Base-by-base conservation (phyloP, 2,113 vertebrate genomes). In the Corythornis vintsioides region DNA sequence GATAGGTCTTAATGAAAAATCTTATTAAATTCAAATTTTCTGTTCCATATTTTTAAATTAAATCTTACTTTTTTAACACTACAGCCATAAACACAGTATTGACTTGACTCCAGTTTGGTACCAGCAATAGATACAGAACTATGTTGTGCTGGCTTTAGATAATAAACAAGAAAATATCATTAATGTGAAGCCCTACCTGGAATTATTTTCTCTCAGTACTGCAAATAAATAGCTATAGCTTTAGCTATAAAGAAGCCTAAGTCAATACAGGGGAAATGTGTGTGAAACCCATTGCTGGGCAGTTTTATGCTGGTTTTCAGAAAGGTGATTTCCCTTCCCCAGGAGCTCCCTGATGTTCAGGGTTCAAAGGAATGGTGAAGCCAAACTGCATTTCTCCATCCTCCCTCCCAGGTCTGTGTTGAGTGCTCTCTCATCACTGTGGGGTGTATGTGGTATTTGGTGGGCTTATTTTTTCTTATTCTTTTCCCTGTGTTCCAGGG, bases 21-120 rank as follows among this genome's bases (percentile, higher is more conserved):
- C 67, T 72, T 88, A 88, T 71, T 86, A 88, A 84, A 94, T 69
- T 88, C 53, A 85, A 64, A 84, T 82, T 86, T 94, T 90, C 77
- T 92, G 57, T 87, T 78, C 60, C 69, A 67, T 75, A 91, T 86
- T 89, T 93, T 93, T 70, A 61, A 86, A 83, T 77, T 89, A 35
- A 74, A 57, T 53, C 69, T 72, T 80, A 65, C 10, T 4, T 57
- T 88, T 93, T 92, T 69, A 13, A 3, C 40, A n/a, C 29, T 65
- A 13, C 7, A 77, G 24, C 48, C 48, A 57, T 75, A 89, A 91
- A 74, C 13, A 61, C 50, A 61, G 48, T 81, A 77, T 86, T 93
- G 91, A 83, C 48, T 82, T 84, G 43, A 43, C 9, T 86, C 50
- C 16, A 8, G 8, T 35, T 50, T 67, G 26, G 14, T 89, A 4